A percentile compares a stretch with the other conserved stretches of the same genome.
Conservation (phyloP, 2,888 invertebrate species). For the Mechanitis mazaeus region DNA sequence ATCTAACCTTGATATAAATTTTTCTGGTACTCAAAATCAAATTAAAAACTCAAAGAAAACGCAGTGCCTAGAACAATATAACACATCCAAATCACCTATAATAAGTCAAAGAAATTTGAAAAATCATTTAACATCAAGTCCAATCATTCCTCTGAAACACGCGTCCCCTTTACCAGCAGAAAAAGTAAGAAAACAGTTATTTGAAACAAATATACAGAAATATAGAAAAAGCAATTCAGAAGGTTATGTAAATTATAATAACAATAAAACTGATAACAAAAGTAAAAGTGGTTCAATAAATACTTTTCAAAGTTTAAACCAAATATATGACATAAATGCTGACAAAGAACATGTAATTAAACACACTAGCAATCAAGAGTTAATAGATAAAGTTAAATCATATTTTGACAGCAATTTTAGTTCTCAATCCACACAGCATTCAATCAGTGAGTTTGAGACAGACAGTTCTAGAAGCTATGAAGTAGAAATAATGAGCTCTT, state of each 20-base stretch:
- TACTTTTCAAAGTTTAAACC: no score
- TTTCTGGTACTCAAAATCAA: slow-evolving; percentile 37
- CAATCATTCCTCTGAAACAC: slow-evolving; percentile 44
- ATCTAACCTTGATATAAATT: slow-evolving; percentile 52
- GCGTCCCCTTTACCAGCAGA: slow-evolving; percentile 35
- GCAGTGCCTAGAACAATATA: slow-evolving; percentile 13
- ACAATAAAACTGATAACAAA: no score
- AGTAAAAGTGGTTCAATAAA: no score
- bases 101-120: slow-evolving; percentile 29
- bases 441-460: slow-evolving; percentile 56
- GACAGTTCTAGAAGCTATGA: slow-evolving; percentile 46
- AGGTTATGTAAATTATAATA: background rate
- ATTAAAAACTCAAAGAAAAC: slow-evolving; percentile 20
- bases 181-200: slow-evolving; percentile 49
- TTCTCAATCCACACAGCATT: slow-evolving; percentile 50
- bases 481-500: slow-evolving; percentile 48
- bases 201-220: slow-evolving; percentile 21
- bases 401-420: slow-evolving; percentile 59
- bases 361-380: slow-evolving; percentile 25
- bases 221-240: background rate
- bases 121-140: slow-evolving; percentile 40
- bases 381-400: slow-evolving; percentile 47
- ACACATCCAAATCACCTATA: slow-evolving; percentile 44
- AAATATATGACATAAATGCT: no score
- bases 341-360: background rate